Percentiles rank a stretch among this genome's conserved stretches.
Evolutionary conservation across 1,140 invertebrate genomes (phyloP).

Genomic region (Orchestia grillus): DNA sequence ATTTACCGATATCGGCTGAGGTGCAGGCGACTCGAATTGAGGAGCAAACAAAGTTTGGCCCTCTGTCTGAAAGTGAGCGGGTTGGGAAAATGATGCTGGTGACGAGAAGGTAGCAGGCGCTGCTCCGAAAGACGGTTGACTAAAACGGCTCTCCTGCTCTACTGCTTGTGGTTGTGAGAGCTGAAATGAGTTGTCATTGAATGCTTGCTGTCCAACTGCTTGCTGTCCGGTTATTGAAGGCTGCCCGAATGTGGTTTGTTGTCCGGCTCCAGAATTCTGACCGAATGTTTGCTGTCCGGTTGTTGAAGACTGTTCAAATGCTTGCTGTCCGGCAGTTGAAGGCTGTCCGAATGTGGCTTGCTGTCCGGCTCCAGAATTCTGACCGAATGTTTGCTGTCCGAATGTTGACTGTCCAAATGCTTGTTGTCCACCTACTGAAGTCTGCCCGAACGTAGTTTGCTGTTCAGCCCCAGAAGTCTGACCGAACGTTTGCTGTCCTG

Average conservation of each 20-base stretch:
- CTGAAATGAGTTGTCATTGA: neutral
- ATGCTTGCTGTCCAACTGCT: neutral
- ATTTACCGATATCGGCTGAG: neutral
- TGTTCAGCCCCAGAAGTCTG: neutral
- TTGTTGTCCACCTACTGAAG: neutral
- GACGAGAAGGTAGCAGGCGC: neutral
- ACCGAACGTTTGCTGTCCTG: constrained; percentile 14
- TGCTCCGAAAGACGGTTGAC: neutral
- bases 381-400: neutral
- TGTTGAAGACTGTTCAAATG: neutral
- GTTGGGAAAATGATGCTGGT: neutral
- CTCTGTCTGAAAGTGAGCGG: neutral
- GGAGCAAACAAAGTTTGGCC: neutral
- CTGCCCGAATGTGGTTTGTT: neutral
- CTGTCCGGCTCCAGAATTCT: neutral
- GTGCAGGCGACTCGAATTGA: neutral
- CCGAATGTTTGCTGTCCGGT: neutral
- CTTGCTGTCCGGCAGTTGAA: neutral
- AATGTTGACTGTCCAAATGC: neutral
- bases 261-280: neutral
- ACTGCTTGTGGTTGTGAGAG: neutral
- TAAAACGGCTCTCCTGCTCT: neutral
- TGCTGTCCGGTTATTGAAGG: neutral
- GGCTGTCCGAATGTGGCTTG: neutral
- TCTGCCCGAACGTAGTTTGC: constrained; percentile 4